Base-by-base conservation (phyloP, 2,797 vertebrate species). In the Pipistrellus kuhlii region DNA sequence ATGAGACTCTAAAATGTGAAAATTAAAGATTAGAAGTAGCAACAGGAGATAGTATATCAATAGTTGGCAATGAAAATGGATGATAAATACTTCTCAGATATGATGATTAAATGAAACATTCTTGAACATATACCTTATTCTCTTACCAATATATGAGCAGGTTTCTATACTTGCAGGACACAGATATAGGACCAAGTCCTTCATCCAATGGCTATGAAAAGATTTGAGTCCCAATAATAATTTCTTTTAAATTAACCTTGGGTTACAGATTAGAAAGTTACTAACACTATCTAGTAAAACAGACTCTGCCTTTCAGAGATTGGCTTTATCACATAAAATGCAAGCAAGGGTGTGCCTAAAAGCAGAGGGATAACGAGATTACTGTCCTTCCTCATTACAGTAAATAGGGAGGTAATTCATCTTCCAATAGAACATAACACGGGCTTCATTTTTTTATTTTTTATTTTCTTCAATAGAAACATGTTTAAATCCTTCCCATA, bases 61-160 rank as follows among this genome's bases (percentile, higher is more conserved):
- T 9, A 59, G 30, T 1, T 86, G 35, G 38, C 66, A 94, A n/a
- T n/a, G n/a, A n/a, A n/a, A n/a, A n/a, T n/a, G n/a, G n/a, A n/a
- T n/a, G n/a, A n/a, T n/a, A n/a, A n/a, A n/a, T n/a, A n/a, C n/a
- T n/a, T n/a, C n/a, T n/a, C n/a, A n/a, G n/a, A n/a, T n/a, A n/a
- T n/a, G n/a, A n/a, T n/a, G n/a, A n/a, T n/a, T n/a, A n/a, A n/a
- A n/a, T n/a, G n/a, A n/a, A n/a, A n/a, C n/a, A n/a, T n/a, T n/a
- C 68, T 91, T 89, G 41, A 84, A 76, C 17, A 81, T 62, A 92
- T 94, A 88, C 15, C 30, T 78, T 57, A 78, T 82, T 59, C 41
- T 91, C 32, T 64, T 80, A 94, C 66, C 38, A 76, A 83, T 10
- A 81, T 3, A 21, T 82, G 84, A 90, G 9, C 48, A 66, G n/a